A percentile compares a stretch with the other conserved stretches of the same genome.
Evolutionary conservation across 2,797 vertebrate genomes (phyloP).

Genomic region (Leucoraja ocellata): DNA sequence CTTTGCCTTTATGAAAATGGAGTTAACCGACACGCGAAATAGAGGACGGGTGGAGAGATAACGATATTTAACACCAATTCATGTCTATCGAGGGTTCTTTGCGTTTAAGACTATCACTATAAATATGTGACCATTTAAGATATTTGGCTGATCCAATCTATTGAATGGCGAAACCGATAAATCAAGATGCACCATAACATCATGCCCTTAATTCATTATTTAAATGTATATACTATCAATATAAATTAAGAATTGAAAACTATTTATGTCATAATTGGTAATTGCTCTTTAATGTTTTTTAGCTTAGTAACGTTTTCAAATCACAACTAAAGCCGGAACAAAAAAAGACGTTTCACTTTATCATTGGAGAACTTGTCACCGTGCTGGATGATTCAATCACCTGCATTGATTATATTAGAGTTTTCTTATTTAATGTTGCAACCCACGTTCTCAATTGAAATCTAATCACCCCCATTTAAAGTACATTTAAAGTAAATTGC

Average conservation of each 20-base stretch:
- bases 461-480: neutral
- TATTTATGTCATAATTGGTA: neutral
- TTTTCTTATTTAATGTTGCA: neutral
- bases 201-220: neutral
- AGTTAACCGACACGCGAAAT: too few species aligned
- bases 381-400: neutral
- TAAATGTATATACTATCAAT: neutral
- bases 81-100: neutral
- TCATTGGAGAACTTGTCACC: neutral
- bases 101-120: neutral
- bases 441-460: too few species aligned
- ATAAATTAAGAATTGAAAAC: neutral
- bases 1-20: neutral
- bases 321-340: neutral
- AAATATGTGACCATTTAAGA: neutral
- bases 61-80: neutral
- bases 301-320: neutral
- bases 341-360: too few species aligned
- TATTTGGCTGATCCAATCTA: neutral
- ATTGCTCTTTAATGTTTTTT: neutral
- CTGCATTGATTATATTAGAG: too few species aligned
- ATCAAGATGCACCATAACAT: neutral
- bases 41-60: neutral
- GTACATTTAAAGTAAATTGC: neutral
- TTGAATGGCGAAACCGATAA: neutral